Base-by-base conservation (phyloP, 2,113 vertebrate species). In the Empidonax traillii region DNA sequence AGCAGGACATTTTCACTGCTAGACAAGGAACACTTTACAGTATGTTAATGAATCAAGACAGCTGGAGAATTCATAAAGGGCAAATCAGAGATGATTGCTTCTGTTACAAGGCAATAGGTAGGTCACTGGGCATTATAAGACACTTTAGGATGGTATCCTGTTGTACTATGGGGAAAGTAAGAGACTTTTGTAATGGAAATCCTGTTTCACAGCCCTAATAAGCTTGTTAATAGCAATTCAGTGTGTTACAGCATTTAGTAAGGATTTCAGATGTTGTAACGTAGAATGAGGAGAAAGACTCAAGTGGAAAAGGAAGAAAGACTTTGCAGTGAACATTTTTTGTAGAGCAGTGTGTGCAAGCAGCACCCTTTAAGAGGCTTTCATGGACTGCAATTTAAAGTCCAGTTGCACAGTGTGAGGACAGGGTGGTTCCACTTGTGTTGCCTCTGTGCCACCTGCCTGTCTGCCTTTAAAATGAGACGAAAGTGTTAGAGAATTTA, bases 51-150 rank as follows among this genome's bases (percentile, higher is more conserved):
- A 96, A 91, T 79, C 63, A 84, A 41, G 86, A 94, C 80, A 74
- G 80, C 83, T 92, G 80, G 83, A 96, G 93, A 94, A 94, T 95
- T 96, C 39, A 44, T 81, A 92, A 96, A 97, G 96, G 91, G 44
- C 74, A 93, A 41, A 95, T 94, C 58, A 91, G 85, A 96, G 96
- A 86, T 66, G 81, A 96, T 81, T 97, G 62, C 84, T 95, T 52
- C 78, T 66, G 83, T 96, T 97, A 92, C 80, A 91, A 86, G 95
- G 91, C 83, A 94, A 89, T 92, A 96, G 85, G 94, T 97, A 96
- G 93, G 94, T 96, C 96, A 97, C 18, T 96, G 86, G 96, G 74
- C 89, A 94, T 94, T 96, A 6, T 84, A 79, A 95, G 62, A 53
- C 82, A 56, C 90, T 96, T 84, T 84, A 75, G 37, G 49, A 76